Evolutionary conservation across 1,140 invertebrate species (phyloP), one percentile per base, ranked within the genome.

Genomic region (Episyrphus balteatus): DNA sequence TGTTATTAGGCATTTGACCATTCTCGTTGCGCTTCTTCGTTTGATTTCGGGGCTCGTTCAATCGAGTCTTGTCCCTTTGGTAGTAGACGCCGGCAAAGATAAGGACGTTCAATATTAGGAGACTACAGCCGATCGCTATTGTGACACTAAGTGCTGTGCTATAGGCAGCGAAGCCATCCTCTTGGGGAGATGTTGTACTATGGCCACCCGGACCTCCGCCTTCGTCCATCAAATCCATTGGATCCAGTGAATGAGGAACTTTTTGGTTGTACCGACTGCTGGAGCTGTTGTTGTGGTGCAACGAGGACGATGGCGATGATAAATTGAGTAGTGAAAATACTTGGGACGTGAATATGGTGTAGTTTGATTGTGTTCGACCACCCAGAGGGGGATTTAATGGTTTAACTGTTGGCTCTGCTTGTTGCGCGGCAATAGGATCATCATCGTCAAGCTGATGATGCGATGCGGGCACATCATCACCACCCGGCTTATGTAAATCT

Each of bases 21-120:
- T 88, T 88, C 59, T 88, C 84, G 40, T 83, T 82, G 1, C 84
- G 74, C 56, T 88, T 84, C 71, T 75, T 75, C 57, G 59, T 74
- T 70, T 51, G 68, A 53, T 59, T 63, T 57, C 75, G 66, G 69
- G 76, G 48, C 71, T 68, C 78, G 51, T 78, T 80, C 56, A 83
- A 73, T 51, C 83, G 73, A 14, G 83, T 81, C 61, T 91, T 90
- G 59, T 94, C 89, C 12, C 89, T 74, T 60, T 94, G 90, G 65
- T 94, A 94, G 57, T 92, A 95, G 0, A 95, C 88, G 2, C 90
- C 91, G 31, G 89, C 89, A 60, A 95, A 94, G 55, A 96, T 90
- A 11, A 96, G 72, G 1, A 94, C 84, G 61, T 95, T 95, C 8
- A 95, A 70, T 51, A 94, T 86, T 13, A 95, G 73, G 18, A 95